Percentiles rank a stretch among this genome's conserved stretches.
These are phyloP conservation scores for Chloroceryle aenea DNA, from an alignment of 2,113 vertebrate genomes.

Conservation along the genomic window DNA sequence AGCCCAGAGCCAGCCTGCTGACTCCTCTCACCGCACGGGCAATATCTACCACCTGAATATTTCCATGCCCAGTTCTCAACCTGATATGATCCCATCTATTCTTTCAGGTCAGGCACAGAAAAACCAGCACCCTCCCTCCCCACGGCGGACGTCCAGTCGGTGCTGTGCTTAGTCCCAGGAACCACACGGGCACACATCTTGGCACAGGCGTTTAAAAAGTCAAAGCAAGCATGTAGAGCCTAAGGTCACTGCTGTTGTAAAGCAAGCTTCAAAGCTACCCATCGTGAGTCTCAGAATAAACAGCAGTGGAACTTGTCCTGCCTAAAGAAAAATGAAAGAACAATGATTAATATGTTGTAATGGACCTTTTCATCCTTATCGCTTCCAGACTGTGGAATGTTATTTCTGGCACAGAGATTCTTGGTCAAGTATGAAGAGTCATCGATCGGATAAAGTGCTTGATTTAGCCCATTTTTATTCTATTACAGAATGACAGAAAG, in stretches of 20 bases:
- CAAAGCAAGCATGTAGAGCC: background rate
- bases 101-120: background rate
- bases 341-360: conserved; percentile 62
- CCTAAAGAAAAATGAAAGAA: conserved; percentile 43
- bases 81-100: background rate
- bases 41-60: background rate
- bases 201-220: background rate
- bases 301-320: conserved; percentile 38
- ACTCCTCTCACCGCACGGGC: background rate
- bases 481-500: conserved; percentile 50
- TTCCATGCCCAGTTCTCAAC: background rate
- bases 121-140: background rate
- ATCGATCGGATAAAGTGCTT: conserved; percentile 67
- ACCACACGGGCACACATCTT: background rate
- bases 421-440: conserved; percentile 65
- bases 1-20: background rate
- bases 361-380: conserved; percentile 58
- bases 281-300: conserved; percentile 36
- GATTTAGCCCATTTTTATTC: conserved; percentile 68
- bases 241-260: conserved; percentile 1
- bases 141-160: background rate
- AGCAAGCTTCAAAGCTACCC: conserved; percentile 40
- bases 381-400: conserved; percentile 57
- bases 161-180: background rate
- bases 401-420: conserved; percentile 68